phyloP scores from a whole-genome alignment of 1,140 invertebrate species.

The Sinonovacula constricta region DNA sequence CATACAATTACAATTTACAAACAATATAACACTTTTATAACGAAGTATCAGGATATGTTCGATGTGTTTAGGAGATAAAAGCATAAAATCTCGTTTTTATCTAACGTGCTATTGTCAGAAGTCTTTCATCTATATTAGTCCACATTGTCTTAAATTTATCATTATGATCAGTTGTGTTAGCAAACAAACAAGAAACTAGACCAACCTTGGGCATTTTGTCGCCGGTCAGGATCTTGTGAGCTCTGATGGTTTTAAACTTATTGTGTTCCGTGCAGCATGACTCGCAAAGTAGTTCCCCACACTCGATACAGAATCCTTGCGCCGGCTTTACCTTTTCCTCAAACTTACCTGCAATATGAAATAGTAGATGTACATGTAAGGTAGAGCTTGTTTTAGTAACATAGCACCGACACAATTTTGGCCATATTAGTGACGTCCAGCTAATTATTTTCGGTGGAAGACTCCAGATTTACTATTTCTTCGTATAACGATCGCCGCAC shows the following conservation, averaged over 20 bases:
- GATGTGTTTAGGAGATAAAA: no score
- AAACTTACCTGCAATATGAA: constrained; percentile 31
- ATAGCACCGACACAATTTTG: not conserved
- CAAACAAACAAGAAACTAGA: not conserved
- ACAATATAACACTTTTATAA: no score
- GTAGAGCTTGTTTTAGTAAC: not conserved
- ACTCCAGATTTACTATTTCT: not conserved
- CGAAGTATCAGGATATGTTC: no score
- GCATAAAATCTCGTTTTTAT: no score
- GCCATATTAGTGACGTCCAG: no score
- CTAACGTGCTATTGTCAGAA: no score
- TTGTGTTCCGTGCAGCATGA: constrained; percentile 44
- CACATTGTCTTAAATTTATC: no score
- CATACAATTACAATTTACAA: no score
- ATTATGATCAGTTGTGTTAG: no score
- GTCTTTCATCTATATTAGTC: no score
- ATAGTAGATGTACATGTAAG: not conserved
- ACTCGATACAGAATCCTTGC: constrained; percentile 35
- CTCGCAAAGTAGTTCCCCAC: constrained; percentile 38
- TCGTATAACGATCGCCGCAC: not conserved
- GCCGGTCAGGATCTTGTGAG: constrained; percentile 37
- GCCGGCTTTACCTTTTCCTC: constrained; percentile 37
- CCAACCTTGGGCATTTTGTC: constrained; percentile 47
- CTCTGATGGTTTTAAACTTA: constrained; percentile 48
- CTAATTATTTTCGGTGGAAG: not conserved